Conservation (phyloP, 1,140 invertebrate species). For the Cylas formicarius region DNA sequence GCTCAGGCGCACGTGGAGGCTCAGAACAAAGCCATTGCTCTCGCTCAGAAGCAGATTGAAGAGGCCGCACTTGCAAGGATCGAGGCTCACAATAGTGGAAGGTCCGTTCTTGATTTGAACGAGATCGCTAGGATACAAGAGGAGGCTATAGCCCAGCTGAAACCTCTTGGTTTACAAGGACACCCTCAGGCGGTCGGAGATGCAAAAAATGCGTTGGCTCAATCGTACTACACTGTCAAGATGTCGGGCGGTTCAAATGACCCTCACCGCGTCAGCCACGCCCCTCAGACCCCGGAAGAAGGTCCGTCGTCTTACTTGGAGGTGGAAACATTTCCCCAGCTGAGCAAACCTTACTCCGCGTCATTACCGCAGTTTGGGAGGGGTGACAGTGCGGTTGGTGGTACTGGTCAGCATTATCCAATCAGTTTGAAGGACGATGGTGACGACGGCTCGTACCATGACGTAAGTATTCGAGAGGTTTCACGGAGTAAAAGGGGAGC, state of each 20-base stretch:
- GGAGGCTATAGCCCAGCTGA: background rate
- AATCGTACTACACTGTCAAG: background rate
- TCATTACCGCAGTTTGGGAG: too few relatives aligned
- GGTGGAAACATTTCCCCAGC: too few relatives aligned
- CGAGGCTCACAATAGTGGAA: conserved; percentile 20
- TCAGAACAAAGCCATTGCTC: conserved; percentile 28
- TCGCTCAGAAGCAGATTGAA: conserved; percentile 24
- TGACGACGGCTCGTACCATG: too few relatives aligned
- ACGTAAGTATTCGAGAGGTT: conserved; percentile 10
- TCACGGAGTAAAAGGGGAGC: background rate
- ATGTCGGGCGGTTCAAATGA: too few relatives aligned
- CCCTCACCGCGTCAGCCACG: too few relatives aligned
- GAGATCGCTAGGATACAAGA: conserved; percentile 3
- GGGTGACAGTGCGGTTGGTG: too few relatives aligned
- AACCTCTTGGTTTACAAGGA: background rate
- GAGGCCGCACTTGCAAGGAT: conserved; percentile 26
- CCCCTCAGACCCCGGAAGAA: too few relatives aligned
- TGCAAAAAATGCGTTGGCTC: background rate
- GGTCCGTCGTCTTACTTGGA: too few relatives aligned
- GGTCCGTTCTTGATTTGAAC: too few relatives aligned
- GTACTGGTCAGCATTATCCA: too few relatives aligned
- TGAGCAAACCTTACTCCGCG: too few relatives aligned
- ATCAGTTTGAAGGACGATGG: too few relatives aligned
- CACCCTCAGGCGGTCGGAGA: background rate
- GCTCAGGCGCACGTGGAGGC: conserved; percentile 26